These are phyloP conservation scores for Bettongia penicillata DNA, from an alignment of 2,113 vertebrate species.

Conservation along the genomic window DNA sequence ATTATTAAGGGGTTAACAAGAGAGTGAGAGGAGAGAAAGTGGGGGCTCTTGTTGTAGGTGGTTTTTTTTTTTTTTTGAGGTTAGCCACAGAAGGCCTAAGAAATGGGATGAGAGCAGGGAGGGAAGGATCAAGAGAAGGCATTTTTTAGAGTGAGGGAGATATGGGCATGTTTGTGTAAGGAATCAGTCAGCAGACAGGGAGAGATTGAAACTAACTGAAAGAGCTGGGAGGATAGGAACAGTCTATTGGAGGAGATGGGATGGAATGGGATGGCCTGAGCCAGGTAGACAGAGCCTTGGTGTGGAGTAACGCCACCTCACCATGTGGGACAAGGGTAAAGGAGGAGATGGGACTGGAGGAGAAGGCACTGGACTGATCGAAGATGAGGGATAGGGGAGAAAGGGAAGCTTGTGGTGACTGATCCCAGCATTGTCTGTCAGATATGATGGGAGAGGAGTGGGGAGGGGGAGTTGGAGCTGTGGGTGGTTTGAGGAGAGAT, in stretches of 20 bases:
- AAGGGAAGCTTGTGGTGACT: neutral
- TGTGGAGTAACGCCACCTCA: no score
- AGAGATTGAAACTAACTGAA: neutral
- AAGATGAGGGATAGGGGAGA: neutral
- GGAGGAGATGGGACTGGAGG: neutral
- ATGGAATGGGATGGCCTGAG: no score
- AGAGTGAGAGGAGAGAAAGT: no score
- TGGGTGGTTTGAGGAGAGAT: neutral
- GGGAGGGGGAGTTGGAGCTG: accelerated
- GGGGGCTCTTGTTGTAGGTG: no score
- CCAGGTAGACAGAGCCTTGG: no score
- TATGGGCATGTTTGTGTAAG: neutral
- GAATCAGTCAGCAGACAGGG: neutral
- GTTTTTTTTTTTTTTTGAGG: neutral
- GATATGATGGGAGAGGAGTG: neutral
- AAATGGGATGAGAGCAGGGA: neutral
- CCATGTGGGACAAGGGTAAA: no score
- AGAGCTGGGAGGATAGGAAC: neutral
- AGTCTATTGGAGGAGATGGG: neutral
- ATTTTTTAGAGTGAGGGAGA: neutral
- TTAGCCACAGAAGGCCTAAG: neutral
- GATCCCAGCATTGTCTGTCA: neutral
- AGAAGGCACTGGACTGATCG: neutral
- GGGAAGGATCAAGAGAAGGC: neutral
- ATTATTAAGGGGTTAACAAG: no score